Evolutionary conservation across 1,140 invertebrate genomes (phyloP), one percentile per base, ranked within the genome.

Genomic region (Centruroides sculpturatus): DNA sequence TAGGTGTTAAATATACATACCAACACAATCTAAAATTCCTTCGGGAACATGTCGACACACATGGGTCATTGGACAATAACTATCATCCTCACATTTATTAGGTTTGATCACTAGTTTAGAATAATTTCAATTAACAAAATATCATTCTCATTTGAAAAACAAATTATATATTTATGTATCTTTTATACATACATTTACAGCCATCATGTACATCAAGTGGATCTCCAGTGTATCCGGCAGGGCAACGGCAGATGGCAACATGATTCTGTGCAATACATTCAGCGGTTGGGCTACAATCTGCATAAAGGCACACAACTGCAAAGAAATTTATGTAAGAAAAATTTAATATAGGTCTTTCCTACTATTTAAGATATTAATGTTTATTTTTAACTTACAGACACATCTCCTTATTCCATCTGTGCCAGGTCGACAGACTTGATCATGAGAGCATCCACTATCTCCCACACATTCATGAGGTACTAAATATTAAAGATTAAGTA

Each of bases 201-300:
- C 88, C 87, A 60, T 76, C 75, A 41, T 68, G 71, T 1, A 81
- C 68, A 71, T 91, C 82, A 60, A 82, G 80, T 0, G 89, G 81
- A 76, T 91, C 82, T 11, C 89, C 89, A n/a, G 73, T 74, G 59
- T 86, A 84, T 3, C 86, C 87, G 13, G 84, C 80, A 11, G 86
- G 81, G 72, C 90, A 93, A 23, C 83, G 66, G 71, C 90, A 93
- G 41, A 67, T 56, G 6, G 66, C 65, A 55, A 62, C 47, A 49
- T 67, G 66, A 66, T 80, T 78, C 8, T 88, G 87, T 54, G 81
- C 81, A 71, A 86, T 81, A 64, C 89, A 92, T 47, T 83, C 78
- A 1, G 89, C 86, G 73, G 84, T 82, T 0, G 86, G 86, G 1
- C 89, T 89, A 73, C 89, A 93, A 50, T 80, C 77, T 48, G 61